Percentiles rank a stretch among this genome's conserved stretches.
These are phyloP conservation scores for Drosophila sturtevanti DNA, from an alignment of 1,140 invertebrate genomes.

Conservation along the genomic window DNA sequence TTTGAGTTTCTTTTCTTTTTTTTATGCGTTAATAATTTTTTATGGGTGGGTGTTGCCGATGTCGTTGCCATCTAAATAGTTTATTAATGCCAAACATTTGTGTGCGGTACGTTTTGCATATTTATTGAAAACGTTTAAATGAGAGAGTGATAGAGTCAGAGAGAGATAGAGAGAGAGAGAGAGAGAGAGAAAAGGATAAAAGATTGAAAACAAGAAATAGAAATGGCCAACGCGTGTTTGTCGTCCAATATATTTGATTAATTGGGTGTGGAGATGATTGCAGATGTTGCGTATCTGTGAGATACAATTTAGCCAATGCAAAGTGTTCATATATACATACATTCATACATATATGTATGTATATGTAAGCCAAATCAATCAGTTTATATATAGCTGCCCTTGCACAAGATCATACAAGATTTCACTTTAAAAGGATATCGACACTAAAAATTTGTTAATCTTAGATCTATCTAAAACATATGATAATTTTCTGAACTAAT, in stretches of 20 bases:
- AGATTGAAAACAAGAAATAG: conserved; percentile 3
- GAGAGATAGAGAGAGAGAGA: neutral
- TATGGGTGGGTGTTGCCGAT: conserved; percentile 33
- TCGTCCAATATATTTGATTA: conserved; percentile 58
- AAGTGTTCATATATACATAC: neutral
- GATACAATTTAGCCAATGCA: conserved; percentile 4
- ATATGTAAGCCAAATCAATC: neutral
- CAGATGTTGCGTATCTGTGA: conserved; percentile 43
- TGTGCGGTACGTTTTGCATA: conserved; percentile 8
- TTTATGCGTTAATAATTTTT: conserved; percentile 18
- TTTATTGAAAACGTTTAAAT: conserved; percentile 25
- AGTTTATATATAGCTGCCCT: neutral
- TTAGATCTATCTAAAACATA: no score
- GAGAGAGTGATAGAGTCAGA: neutral
- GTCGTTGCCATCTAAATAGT: conserved; percentile 31
- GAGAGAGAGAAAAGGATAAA: neutral
- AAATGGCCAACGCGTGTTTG: conserved; percentile 58
- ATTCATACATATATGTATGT: neutral
- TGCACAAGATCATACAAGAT: no score
- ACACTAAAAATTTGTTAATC: no score
- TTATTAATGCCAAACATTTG: conserved; percentile 34
- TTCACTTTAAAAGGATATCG: neutral
- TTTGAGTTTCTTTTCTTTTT: conserved; percentile 6
- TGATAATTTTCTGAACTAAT: no score
- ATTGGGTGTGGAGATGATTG: conserved; percentile 45